Conservation (phyloP, 1,140 invertebrate genomes). For the Dendroctonus ponderosae region DNA sequence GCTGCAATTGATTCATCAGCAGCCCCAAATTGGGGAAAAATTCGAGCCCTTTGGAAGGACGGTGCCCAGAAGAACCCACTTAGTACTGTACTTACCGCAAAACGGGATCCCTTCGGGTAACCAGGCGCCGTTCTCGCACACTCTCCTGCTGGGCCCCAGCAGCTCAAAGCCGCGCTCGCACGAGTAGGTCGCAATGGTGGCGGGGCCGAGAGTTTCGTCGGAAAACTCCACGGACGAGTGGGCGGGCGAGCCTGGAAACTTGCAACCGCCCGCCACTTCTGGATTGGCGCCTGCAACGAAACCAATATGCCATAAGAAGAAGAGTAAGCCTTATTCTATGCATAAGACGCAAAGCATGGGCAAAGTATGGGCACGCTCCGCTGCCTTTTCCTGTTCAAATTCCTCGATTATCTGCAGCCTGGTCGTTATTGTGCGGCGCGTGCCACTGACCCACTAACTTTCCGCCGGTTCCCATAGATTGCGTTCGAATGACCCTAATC, state of each 20-base stretch:
- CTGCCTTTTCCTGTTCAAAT: no score
- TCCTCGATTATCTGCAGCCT: no score
- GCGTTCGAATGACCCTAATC: no score
- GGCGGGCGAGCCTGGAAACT: slow-evolving; percentile 90
- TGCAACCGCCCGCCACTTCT: slow-evolving; percentile 55
- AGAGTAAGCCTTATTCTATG: no score
- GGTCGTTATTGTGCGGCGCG: no score
- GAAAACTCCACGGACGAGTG: slow-evolving; percentile 81
- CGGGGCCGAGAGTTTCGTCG: slow-evolving; percentile 61
- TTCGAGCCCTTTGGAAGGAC: not conserved
- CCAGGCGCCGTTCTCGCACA: slow-evolving; percentile 82
- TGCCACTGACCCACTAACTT: no score
- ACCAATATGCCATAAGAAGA: no score
- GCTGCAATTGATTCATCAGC: no score
- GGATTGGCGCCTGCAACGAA: not conserved
- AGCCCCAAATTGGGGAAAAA: not conserved
- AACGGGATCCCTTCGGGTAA: slow-evolving; percentile 89
- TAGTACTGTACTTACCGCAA: slow-evolving; percentile 88
- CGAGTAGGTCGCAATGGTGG: slow-evolving; percentile 78
- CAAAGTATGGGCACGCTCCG: no score
- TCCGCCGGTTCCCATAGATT: no score
- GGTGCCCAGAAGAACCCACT: no score
- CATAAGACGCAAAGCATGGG: no score
- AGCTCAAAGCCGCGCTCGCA: slow-evolving; percentile 91
- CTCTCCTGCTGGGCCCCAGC: slow-evolving; percentile 76